phyloP scores from a whole-genome alignment of 1,140 invertebrate species.

The Galendromus occidentalis region DNA sequence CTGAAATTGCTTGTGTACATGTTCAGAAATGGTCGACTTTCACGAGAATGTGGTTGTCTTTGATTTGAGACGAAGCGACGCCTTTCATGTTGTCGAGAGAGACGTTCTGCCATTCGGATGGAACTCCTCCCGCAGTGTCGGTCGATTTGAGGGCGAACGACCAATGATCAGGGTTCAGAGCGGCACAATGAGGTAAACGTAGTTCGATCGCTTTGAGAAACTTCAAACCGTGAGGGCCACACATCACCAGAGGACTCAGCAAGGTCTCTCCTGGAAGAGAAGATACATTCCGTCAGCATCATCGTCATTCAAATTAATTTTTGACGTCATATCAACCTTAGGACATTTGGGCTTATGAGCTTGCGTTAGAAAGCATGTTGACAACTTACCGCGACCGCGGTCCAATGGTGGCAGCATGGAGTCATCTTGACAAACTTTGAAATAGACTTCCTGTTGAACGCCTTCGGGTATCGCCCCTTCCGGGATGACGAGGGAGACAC shows the following conservation, averaged over 20 bases:
- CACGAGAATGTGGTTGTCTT: slow-evolving; percentile 58
- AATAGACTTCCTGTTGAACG: slow-evolving; percentile 72
- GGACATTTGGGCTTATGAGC: not conserved
- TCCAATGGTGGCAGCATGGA: slow-evolving; percentile 56
- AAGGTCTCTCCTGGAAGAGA: slow-evolving; percentile 59
- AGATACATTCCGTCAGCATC: slow-evolving; percentile 15
- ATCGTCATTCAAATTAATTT: not conserved
- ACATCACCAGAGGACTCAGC: slow-evolving; percentile 78
- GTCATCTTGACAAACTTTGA: slow-evolving; percentile 51
- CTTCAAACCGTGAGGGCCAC: slow-evolving; percentile 71
- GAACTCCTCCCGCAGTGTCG: slow-evolving; percentile 37
- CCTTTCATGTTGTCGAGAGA: slow-evolving; percentile 27
- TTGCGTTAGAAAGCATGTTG: no score
- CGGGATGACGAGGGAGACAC: slow-evolving; percentile 69
- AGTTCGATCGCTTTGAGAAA: slow-evolving; percentile 70
- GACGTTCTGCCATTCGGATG: slow-evolving; percentile 47
- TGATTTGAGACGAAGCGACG: slow-evolving; percentile 25
- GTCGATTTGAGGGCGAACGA: slow-evolving; percentile 47
- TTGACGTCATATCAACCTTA: not conserved
- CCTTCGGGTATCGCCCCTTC: slow-evolving; percentile 58
- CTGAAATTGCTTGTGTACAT: no score
- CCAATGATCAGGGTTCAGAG: slow-evolving; percentile 32
- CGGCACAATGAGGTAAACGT: slow-evolving; percentile 35
- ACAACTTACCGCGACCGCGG: slow-evolving; percentile 53
- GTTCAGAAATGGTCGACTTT: slow-evolving; percentile 70